Conservation (phyloP, 2,797 vertebrate genomes). For the Cirrhinus mrigala region DNA sequence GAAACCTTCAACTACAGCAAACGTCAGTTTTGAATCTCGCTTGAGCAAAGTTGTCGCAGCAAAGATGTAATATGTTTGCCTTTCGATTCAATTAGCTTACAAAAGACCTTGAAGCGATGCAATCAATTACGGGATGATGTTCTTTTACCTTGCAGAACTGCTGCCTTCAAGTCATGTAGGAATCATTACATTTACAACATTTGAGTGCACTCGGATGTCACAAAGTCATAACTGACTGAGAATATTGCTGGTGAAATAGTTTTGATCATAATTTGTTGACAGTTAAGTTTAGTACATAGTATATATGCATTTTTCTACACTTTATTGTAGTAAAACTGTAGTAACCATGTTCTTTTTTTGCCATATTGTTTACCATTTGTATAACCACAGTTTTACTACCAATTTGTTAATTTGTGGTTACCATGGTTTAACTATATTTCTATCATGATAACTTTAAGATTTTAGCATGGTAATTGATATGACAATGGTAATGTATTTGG, state of each 20-base stretch:
- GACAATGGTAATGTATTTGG: too few relatives aligned
- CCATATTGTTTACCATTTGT: too few relatives aligned
- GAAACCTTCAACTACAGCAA: conserved; percentile 53
- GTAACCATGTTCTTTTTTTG: too few relatives aligned
- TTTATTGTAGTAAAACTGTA: too few relatives aligned
- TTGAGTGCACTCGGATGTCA: not conserved
- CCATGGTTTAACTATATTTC: too few relatives aligned
- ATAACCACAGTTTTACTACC: too few relatives aligned
- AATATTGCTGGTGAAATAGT: not conserved
- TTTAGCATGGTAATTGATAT: too few relatives aligned
- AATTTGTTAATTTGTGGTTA: too few relatives aligned
- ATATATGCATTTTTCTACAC: not conserved
- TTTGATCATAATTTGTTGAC: not conserved
- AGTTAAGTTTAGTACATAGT: not conserved
- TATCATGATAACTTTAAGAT: too few relatives aligned
- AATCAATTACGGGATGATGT: conserved; percentile 58
- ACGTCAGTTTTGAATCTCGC: conserved; percentile 50
- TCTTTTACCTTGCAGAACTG: conserved; percentile 46
- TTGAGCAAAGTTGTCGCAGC: conserved; percentile 54
- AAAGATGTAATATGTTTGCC: conserved; percentile 66
- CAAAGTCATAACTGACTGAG: not conserved
- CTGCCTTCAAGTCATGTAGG: conserved; percentile 9
- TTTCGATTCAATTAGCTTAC: conserved; percentile 67
- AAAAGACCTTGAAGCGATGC: conserved; percentile 62
- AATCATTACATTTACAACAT: not conserved